These are phyloP conservation scores for Trididemnum clinides DNA, from an alignment of 23 tunicate species.

Conservation along the genomic window DNA sequence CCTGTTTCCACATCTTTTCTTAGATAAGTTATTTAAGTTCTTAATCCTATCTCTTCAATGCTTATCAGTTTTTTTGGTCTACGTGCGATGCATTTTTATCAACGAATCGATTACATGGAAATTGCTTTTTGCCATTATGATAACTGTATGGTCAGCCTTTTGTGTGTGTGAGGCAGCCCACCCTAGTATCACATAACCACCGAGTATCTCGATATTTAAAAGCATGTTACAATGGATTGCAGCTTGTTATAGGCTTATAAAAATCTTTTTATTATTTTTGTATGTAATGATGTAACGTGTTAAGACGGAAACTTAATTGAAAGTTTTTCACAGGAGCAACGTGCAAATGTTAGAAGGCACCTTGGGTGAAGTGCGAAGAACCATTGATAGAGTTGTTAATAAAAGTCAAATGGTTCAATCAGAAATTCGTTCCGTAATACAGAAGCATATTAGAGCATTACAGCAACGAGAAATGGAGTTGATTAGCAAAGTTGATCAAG, in stretches of 20 bases:
- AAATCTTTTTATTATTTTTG: no score
- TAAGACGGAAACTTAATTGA: neutral
- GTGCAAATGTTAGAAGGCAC: constrained; percentile 34
- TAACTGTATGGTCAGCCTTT: no score
- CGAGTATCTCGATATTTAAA: neutral
- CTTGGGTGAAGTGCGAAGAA: constrained; percentile 29
- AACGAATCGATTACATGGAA: no score
- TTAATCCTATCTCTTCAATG: no score
- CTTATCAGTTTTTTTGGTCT: no score
- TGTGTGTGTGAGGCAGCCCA: neutral
- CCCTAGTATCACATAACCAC: neutral
- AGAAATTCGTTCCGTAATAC: constrained; percentile 47
- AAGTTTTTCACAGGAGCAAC: constrained; percentile 6
- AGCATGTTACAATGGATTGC: neutral
- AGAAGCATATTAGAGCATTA: constrained; percentile 51
- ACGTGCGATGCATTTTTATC: no score
- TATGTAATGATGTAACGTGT: neutral
- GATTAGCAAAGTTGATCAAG: constrained; percentile 61
- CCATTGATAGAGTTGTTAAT: constrained; percentile 35
- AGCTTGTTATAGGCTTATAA: no score
- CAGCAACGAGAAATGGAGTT: constrained; percentile 71
- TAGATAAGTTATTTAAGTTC: no score
- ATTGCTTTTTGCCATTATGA: no score
- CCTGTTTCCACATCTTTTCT: no score
- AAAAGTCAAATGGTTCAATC: constrained; percentile 36